Percentiles rank a stretch among this genome's conserved stretches.
These are phyloP conservation scores for Phylloscopus trochilus DNA, from an alignment of 2,113 vertebrate species.

Conservation along the genomic window DNA sequence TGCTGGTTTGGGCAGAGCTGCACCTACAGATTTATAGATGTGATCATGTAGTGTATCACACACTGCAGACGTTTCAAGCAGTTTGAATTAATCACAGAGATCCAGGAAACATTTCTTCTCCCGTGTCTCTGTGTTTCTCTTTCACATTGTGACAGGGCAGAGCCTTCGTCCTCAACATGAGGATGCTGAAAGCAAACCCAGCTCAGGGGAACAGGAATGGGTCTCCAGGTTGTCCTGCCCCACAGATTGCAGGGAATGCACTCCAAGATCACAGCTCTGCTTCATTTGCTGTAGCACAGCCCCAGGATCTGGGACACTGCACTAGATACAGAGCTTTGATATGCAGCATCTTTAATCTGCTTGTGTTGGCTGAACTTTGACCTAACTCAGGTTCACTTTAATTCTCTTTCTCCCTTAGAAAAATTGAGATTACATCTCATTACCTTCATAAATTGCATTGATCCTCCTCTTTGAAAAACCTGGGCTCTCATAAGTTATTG, in stretches of 20 bases:
- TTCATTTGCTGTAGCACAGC: not conserved
- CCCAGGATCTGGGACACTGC: not conserved
- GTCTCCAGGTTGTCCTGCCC: not conserved
- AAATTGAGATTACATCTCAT: not conserved
- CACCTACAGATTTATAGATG: not conserved
- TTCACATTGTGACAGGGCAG: not conserved
- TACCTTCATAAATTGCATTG: not conserved
- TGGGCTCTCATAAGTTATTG: not conserved
- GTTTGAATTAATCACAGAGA: not conserved
- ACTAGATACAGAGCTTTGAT: not conserved
- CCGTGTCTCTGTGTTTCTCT: not conserved
- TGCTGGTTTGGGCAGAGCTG: not conserved
- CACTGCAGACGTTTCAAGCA: not conserved
- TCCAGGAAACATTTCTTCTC: not conserved
- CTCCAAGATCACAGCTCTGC: fast-evolving
- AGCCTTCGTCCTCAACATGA: not conserved
- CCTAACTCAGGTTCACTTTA: not conserved
- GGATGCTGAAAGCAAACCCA: not conserved
- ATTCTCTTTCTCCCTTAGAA: not conserved
- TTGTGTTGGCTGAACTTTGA: not conserved
- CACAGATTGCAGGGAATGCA: not conserved
- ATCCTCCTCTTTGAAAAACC: not conserved
- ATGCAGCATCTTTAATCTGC: not conserved
- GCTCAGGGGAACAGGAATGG: not conserved
- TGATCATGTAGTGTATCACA: not conserved